phyloP scores from a whole-genome alignment of 2,113 vertebrate genomes.

The Mormoops blainvillei region DNA sequence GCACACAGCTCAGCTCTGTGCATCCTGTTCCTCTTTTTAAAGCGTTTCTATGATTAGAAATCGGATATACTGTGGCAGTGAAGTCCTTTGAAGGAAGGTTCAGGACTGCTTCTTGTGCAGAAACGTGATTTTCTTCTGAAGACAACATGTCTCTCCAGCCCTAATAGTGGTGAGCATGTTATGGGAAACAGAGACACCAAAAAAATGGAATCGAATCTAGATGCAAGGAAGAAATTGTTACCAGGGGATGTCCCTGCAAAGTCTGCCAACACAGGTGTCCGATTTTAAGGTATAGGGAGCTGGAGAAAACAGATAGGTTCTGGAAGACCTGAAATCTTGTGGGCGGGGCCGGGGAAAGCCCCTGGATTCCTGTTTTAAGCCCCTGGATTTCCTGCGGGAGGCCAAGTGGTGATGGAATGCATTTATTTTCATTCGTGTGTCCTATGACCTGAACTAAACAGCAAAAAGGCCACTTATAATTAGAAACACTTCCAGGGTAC shows the following conservation, averaged over 20 bases:
- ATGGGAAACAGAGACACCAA: neutral
- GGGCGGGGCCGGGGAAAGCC: too few relatives aligned
- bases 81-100: neutral
- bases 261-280: neutral
- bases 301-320: neutral
- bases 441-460: neutral
- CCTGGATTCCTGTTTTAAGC: neutral
- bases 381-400: neutral
- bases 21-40: accelerated
- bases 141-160: neutral
- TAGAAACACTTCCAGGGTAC: neutral
- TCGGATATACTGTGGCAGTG: neutral
- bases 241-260: accelerated
- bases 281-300: neutral
- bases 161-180: neutral
- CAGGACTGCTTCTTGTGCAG: neutral
- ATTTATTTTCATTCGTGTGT: neutral
- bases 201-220: neutral
- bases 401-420: neutral
- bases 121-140: neutral
- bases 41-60: neutral
- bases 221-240: neutral
- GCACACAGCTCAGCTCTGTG: neutral
- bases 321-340: neutral
- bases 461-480: neutral